A percentile compares a stretch with the other conserved stretches of the same genome.
These are phyloP conservation scores for Tolmerus cingulatus DNA, from an alignment of 2,888 invertebrate species.

Conservation along the genomic window DNA sequence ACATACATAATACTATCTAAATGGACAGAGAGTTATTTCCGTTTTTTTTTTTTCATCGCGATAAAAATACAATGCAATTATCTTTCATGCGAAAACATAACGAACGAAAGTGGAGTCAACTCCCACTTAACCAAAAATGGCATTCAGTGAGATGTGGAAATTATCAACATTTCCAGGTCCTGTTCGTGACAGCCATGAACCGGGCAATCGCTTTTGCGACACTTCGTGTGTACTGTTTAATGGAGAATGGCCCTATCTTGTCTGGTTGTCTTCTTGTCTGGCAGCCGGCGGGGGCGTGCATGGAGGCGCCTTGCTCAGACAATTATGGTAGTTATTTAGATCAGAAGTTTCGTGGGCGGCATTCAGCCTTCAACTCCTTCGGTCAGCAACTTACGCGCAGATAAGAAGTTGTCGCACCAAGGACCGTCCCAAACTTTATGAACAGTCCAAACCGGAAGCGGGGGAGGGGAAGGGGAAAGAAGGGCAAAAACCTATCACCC, in stretches of 20 bases:
- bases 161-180: background rate
- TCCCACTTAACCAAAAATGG: background rate
- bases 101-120: background rate
- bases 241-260: background rate
- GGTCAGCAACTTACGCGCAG: background rate
- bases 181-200: background rate
- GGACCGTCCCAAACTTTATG: background rate
- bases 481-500: background rate
- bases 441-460: background rate
- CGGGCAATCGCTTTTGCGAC: background rate
- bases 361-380: background rate
- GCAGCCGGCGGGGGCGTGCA: background rate
- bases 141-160: background rate
- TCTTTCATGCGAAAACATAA: background rate
- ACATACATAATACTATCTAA: background rate
- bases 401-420: background rate
- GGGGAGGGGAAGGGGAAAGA: background rate
- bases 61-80: background rate
- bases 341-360: background rate
- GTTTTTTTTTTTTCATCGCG: background rate
- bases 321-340: conserved; percentile 4
- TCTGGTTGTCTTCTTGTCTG: background rate
- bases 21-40: background rate
- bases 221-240: background rate
- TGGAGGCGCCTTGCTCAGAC: background rate